Evolutionary conservation across 92 coral and sea anemone genomes (phyloP).

Genomic region (Umimayanthus kanabou): DNA sequence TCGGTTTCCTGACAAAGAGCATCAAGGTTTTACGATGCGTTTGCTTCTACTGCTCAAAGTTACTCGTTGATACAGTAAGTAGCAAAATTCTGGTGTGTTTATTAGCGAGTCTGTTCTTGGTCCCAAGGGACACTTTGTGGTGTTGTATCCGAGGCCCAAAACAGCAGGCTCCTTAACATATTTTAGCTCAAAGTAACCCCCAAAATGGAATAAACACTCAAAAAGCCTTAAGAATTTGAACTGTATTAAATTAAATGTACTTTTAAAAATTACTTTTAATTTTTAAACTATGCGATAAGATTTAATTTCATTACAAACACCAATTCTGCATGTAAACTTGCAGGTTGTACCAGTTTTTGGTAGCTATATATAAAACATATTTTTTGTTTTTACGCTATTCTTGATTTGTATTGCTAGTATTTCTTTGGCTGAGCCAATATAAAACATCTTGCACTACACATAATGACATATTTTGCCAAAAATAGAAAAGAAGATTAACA

Average conservation of each 20-base stretch:
- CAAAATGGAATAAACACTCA: too few relatives aligned
- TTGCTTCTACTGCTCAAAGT: slow-evolving; percentile 98
- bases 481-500: too few relatives aligned
- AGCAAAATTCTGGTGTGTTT: slow-evolving; percentile 9
- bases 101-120: background rate
- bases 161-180: background rate
- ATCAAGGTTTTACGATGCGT: slow-evolving; percentile 92
- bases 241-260: too few relatives aligned
- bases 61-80: slow-evolving; percentile 93
- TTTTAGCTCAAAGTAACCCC: background rate
- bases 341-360: slow-evolving; percentile 22
- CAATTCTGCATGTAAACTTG: background rate
- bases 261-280: background rate
- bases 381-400: background rate
- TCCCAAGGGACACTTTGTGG: background rate
- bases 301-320: background rate
- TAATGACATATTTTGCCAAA: background rate
- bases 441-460: background rate
- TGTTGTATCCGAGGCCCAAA: slow-evolving; percentile 8
- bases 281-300: background rate
- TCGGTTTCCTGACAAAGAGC: slow-evolving; percentile 83
- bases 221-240: background rate
- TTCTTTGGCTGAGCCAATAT: background rate
- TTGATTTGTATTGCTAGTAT: background rate
- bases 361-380: background rate